Percentiles rank a stretch among this genome's conserved stretches.
phyloP scores from a whole-genome alignment of 2,113 vertebrate genomes.

The Boulengeromyrus knoepffleri region DNA sequence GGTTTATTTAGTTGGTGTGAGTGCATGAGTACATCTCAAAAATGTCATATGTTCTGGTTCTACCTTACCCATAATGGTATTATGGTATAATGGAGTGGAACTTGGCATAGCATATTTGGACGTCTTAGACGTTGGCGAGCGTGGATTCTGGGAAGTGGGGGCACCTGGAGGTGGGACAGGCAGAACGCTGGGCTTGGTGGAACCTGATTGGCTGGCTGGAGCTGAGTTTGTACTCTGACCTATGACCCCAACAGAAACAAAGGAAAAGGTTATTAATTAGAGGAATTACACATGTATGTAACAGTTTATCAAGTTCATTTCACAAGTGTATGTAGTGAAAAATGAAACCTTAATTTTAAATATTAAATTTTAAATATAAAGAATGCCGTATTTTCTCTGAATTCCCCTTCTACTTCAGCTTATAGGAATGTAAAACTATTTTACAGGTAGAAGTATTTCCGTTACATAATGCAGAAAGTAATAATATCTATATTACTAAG shows the following conservation, averaged over 20 bases:
- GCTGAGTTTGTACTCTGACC: constrained; percentile 73
- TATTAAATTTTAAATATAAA: background rate
- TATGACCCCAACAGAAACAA: constrained; percentile 31
- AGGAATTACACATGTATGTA: background rate
- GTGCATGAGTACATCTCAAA: background rate
- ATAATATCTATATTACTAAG: background rate
- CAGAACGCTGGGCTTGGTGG: constrained; percentile 75
- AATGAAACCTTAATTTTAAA: background rate
- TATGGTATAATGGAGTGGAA: constrained; percentile 92
- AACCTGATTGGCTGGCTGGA: constrained; percentile 66
- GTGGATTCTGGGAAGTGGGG: constrained; percentile 79
- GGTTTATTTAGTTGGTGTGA: background rate
- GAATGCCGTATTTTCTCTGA: background rate
- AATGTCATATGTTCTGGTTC: background rate
- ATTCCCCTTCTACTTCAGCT: background rate
- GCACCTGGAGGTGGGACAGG: constrained; percentile 80
- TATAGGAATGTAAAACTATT: background rate
- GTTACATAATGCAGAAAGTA: background rate
- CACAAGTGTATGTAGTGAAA: background rate
- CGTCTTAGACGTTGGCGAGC: constrained; percentile 96
- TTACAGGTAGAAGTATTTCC: background rate
- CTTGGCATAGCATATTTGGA: constrained; percentile 82
- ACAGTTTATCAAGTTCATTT: background rate
- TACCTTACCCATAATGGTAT: constrained; percentile 65
- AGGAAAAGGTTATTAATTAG: background rate